phyloP scores from a whole-genome alignment of 2,113 vertebrate species.

The Sterrhoptilus dennistouni region DNA sequence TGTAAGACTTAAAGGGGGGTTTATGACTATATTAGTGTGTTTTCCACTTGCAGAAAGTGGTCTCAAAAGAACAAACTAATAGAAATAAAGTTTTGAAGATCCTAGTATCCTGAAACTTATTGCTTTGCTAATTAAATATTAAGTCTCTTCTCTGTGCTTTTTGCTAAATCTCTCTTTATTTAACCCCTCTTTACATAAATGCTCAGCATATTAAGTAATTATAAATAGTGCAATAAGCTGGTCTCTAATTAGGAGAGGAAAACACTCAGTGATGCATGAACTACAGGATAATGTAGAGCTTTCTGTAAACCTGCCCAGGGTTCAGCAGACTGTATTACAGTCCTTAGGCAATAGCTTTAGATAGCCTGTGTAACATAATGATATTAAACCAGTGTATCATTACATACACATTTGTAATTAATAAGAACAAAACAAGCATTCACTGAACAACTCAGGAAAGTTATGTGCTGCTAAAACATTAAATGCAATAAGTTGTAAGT shows the following conservation, averaged over 20 bases:
- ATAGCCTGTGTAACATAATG: neutral
- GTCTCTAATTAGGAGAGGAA: constrained; percentile 57
- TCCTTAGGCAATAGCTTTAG: neutral
- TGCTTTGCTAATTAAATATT: constrained; percentile 3
- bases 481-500: neutral
- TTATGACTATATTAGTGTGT: neutral
- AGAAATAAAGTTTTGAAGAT: neutral
- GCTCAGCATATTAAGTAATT: constrained; percentile 53
- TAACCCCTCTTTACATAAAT: constrained; percentile 1
- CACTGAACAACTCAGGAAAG: neutral
- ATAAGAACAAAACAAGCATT: constrained; percentile 2
- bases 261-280: constrained; percentile 36
- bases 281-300: constrained; percentile 35
- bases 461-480: neutral
- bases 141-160: constrained; percentile 1
- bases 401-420: constrained; percentile 44
- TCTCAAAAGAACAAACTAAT: neutral
- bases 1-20: neutral
- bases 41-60: neutral
- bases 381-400: constrained; percentile 38
- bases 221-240: constrained; percentile 40
- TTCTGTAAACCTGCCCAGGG: constrained; percentile 35
- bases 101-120: neutral
- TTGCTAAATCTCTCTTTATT: constrained; percentile 45
- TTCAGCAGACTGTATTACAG: constrained; percentile 14